Evolutionary conservation across 1,140 invertebrate species (phyloP).

Genomic region (Drosophila kanapiae): DNA sequence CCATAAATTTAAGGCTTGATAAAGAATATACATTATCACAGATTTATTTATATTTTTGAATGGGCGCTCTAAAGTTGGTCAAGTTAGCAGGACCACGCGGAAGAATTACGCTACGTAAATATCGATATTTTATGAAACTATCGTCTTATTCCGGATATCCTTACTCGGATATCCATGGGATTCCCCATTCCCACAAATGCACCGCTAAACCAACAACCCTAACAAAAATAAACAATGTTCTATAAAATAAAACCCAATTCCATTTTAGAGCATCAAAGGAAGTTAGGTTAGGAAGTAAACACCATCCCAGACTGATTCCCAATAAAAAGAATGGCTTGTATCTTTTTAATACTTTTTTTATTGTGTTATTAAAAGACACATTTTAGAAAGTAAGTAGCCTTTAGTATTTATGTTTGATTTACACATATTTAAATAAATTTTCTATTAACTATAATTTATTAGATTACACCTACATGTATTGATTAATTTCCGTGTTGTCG

Average conservation of each 20-base stretch:
- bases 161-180: neutral
- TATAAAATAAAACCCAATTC: too few relatives aligned
- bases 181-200: neutral
- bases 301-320: neutral
- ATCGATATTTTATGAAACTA: neutral
- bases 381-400: conserved; percentile 49
- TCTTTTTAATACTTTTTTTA: conserved; percentile 42
- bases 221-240: neutral
- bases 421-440: conserved; percentile 48
- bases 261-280: too few relatives aligned
- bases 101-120: neutral
- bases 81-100: conserved; percentile 6
- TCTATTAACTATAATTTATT: conserved; percentile 54
- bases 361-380: conserved; percentile 49
- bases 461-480: conserved; percentile 54
- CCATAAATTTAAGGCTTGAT: too few relatives aligned
- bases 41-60: neutral
- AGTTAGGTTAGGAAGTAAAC: too few relatives aligned
- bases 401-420: conserved; percentile 51
- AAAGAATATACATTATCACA: too few relatives aligned
- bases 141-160: neutral
- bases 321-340: too few relatives aligned
- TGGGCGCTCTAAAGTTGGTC: neutral
- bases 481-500: conserved; percentile 43
- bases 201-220: neutral